Evolutionary conservation across 2,888 invertebrate genomes (phyloP), one percentile per base, ranked within the genome.

Genomic region (Kryphioiulus occultus): DNA sequence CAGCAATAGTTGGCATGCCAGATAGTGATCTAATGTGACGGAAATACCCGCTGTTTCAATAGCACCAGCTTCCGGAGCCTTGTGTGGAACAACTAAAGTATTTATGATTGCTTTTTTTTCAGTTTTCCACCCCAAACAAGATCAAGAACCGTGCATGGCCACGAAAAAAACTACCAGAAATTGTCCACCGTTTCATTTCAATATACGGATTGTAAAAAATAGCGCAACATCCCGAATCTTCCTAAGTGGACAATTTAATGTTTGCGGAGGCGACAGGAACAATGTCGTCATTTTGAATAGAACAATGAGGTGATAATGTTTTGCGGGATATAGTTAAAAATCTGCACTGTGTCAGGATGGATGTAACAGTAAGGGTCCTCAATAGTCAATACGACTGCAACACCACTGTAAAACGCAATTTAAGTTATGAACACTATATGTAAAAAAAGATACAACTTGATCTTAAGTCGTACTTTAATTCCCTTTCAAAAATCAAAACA

Each of bases 31-130:
- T 86, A 68, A 86, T 86, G 86, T 32, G 86, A 86, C 86, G 86
- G 86, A 86, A 86, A 86, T 86, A 86, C 86, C 86, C 32, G 86
- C 86, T 86, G 86, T 86, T 86, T 86, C 68, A 53, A 59, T 59
- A 35, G 86, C 39, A 59, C 32, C 86, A 32, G 59, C 59, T 59
- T 86, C 86, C 86, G 53, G 86, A 84, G 84, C 84, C 84, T 84
- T 84, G 84, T 84, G 84, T 42, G 42, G 84, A 84, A 84, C 84
- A 84, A 84, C 84, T 84, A 84, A 84, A 84, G 84, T 84, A 84
- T 35, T 84, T 84, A 84, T 84, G 84, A 42, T 84, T 26, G 68
- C 7, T 32, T 84, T 35, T 84, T 83, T 39, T 84, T 84, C 22
- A 15, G n/a, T 68, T 68, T 68, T 68, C 26, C 26, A 12, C 68